These are phyloP conservation scores for Hydractinia echinata DNA, from an alignment of 30 jellyfish, hydroid and myxozoan species.

Conservation along the genomic window DNA sequence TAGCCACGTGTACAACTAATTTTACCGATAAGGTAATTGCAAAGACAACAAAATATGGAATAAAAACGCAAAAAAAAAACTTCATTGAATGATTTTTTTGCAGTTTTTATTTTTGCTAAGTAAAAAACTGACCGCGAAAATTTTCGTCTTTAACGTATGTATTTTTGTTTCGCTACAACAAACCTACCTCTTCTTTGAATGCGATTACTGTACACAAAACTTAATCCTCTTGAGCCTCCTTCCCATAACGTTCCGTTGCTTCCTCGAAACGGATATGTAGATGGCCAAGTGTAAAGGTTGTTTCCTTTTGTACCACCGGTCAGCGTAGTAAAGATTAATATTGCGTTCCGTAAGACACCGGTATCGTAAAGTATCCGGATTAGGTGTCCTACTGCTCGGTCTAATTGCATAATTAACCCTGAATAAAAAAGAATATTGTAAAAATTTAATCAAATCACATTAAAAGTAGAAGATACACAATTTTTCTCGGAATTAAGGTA, in stretches of 20 bases:
- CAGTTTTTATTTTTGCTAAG: no score
- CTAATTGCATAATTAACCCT: constrained; percentile 96
- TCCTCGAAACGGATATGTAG: constrained; percentile 91
- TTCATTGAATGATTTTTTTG: no score
- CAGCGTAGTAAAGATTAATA: constrained; percentile 82
- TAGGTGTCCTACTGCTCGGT: constrained; percentile 95
- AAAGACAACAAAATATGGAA: no score
- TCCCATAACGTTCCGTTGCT: constrained; percentile 98
- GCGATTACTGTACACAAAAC: constrained; percentile 93
- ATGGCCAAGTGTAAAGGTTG: constrained; percentile 89
- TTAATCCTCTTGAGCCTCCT: constrained; percentile 97
- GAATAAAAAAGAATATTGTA: not conserved
- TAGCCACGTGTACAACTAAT: no score
- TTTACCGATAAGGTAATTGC: no score
- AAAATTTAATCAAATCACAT: not conserved
- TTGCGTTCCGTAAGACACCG: constrained; percentile 86
- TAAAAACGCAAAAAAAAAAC: no score
- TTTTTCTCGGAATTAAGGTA: not conserved
- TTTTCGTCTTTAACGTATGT: no score
- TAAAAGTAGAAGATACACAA: not conserved
- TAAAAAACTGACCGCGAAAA: no score
- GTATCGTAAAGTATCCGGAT: constrained; percentile 87
- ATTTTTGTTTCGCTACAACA: not conserved
- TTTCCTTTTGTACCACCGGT: constrained; percentile 85
- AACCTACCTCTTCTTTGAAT: constrained; percentile 71